These are phyloP conservation scores for Oscheius sp. DNA, from an alignment of 2,888 invertebrate genomes.

Conservation along the genomic window DNA sequence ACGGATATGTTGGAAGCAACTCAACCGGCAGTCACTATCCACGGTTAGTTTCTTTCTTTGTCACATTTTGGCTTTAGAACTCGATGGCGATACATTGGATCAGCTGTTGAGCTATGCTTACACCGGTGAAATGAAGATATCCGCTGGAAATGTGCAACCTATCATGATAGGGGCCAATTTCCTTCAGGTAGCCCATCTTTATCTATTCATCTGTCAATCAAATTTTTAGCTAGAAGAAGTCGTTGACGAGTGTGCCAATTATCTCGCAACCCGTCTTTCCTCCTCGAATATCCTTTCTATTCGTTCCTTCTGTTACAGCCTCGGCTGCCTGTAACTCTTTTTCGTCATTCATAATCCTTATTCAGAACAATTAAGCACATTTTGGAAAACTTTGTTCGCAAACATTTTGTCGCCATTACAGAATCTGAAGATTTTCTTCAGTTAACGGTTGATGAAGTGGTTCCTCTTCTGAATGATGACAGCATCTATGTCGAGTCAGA, in stretches of 20 bases:
- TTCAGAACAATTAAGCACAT: neutral
- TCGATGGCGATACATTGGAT: conserved; percentile 76
- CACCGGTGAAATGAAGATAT: conserved; percentile 81
- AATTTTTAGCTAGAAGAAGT: conserved; percentile 83
- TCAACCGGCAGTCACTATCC: conserved; percentile 82
- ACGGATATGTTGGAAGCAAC: conserved; percentile 87
- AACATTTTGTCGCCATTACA: conserved; percentile 82
- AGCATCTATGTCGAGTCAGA: conserved; percentile 82
- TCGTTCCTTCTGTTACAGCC: conserved; percentile 41
- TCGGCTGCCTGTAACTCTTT: conserved; percentile 30
- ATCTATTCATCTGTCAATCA: conserved; percentile 68
- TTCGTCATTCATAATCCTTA: neutral
- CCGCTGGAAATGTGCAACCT: conserved; percentile 81
- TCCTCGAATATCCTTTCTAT: conserved; percentile 47
- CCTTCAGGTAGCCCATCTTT: conserved; percentile 33
- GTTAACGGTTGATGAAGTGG: conserved; percentile 37
- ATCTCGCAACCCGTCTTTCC: conserved; percentile 76
- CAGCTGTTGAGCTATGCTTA: conserved; percentile 84
- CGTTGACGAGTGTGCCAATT: conserved; percentile 84
- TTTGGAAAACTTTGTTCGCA: conserved; percentile 74
- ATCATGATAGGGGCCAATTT: conserved; percentile 82
- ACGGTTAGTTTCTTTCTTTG: conserved; percentile 75
- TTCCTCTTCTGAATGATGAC: conserved; percentile 79
- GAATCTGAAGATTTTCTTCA: conserved; percentile 81
- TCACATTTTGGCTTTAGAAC: conserved; percentile 77